Evolutionary conservation across 1,140 invertebrate species (phyloP).

Genomic region (Drosophila subpulchrella): DNA sequence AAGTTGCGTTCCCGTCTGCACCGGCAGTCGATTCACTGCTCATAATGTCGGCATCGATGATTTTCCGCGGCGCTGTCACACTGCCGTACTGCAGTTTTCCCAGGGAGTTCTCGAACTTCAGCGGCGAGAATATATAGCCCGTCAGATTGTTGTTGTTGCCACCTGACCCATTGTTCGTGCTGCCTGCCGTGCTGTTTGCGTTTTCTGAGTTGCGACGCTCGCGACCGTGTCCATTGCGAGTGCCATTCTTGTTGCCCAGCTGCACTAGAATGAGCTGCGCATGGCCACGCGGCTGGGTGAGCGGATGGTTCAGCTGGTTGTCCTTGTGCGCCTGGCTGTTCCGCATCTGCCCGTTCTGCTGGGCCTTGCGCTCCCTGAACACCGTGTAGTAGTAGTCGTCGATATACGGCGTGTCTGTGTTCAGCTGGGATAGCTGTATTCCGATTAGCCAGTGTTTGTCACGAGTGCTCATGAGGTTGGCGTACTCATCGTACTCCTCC

Average conservation of each 20-base stretch:
- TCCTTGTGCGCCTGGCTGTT: slow-evolving; percentile 87
- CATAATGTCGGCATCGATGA: slow-evolving; percentile 95
- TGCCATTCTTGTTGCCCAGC: slow-evolving; percentile 83
- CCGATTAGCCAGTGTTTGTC: slow-evolving; percentile 97
- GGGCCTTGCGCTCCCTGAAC: slow-evolving; percentile 87
- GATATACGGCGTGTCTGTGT: slow-evolving; percentile 93
- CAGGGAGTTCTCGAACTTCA: slow-evolving; percentile 96
- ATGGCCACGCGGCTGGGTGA: slow-evolving; percentile 85
- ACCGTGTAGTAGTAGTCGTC: slow-evolving; percentile 95
- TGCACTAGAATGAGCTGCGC: slow-evolving; percentile 82
- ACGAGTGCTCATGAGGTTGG: slow-evolving; percentile 94
- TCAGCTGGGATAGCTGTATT: slow-evolving; percentile 95
- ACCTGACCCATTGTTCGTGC: slow-evolving; percentile 77
- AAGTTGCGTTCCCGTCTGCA: slow-evolving; percentile 60
- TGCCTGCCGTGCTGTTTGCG: slow-evolving; percentile 45
- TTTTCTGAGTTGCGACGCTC: slow-evolving; percentile 86
- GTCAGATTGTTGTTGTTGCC: slow-evolving; percentile 82
- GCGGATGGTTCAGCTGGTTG: slow-evolving; percentile 87
- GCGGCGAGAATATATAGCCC: slow-evolving; percentile 88
- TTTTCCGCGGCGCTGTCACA: slow-evolving; percentile 96
- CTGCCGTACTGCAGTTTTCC: slow-evolving; percentile 94
- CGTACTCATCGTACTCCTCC: slow-evolving; percentile 90
- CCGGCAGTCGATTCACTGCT: slow-evolving; percentile 83
- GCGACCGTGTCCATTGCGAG: slow-evolving; percentile 77
- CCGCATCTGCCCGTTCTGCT: slow-evolving; percentile 85